These are phyloP conservation scores for Halictus ligatus DNA, from an alignment of 2,888 invertebrate species.

Conservation along the genomic window DNA sequence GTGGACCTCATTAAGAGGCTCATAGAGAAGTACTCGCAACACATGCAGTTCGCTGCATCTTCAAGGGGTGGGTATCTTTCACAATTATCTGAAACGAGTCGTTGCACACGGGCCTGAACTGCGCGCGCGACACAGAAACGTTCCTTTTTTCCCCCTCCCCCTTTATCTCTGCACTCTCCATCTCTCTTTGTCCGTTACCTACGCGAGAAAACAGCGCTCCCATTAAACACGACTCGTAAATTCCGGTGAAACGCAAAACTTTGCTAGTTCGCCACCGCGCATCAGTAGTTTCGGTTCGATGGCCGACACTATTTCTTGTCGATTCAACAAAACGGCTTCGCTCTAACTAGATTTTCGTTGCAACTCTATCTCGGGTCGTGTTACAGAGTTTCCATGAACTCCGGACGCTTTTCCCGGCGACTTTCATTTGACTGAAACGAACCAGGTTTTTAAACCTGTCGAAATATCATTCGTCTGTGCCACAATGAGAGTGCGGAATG, in stretches of 20 bases:
- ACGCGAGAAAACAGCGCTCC: not conserved
- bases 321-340: slow-evolving; percentile 16
- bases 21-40: slow-evolving; percentile 88
- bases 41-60: slow-evolving; percentile 88
- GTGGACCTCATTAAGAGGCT: slow-evolving; percentile 90
- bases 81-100: slow-evolving; percentile 32
- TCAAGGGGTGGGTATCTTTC: slow-evolving; percentile 86
- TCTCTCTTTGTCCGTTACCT: not conserved
- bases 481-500: not conserved
- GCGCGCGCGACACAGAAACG: slow-evolving; percentile 14
- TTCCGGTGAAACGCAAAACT: slow-evolving; percentile 22
- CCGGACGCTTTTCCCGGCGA: not conserved
- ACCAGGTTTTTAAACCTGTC: not conserved
- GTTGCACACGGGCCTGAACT: not conserved
- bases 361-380: not conserved
- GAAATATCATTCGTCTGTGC: not conserved
- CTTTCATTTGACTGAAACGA: not conserved
- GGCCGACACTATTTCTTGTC: slow-evolving; percentile 21
- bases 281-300: slow-evolving; percentile 14
- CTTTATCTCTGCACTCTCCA: not conserved
- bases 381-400: not conserved
- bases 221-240: slow-evolving; percentile 38
- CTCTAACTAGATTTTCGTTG: slow-evolving; percentile 3
- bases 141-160: not conserved
- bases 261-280: slow-evolving; percentile 3